These are phyloP conservation scores for Dolichoris vasculosae DNA, from an alignment of 1,140 invertebrate genomes.

Conservation along the genomic window DNA sequence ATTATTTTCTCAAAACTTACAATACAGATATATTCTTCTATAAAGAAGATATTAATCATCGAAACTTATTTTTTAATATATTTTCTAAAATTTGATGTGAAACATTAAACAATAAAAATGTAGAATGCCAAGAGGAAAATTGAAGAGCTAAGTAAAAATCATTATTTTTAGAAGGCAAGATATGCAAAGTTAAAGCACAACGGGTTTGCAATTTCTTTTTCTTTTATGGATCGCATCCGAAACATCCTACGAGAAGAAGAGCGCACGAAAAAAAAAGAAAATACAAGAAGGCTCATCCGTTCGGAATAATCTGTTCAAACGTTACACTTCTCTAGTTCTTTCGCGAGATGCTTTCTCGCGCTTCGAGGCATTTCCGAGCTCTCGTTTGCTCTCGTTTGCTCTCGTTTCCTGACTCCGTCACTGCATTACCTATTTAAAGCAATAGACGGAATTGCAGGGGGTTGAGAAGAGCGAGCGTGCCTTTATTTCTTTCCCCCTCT, in stretches of 20 bases:
- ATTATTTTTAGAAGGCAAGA: background rate
- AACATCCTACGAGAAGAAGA: background rate
- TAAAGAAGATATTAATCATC: too few relatives aligned
- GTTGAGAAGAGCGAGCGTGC: constrained; percentile 22
- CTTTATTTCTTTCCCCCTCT: background rate
- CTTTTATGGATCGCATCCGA: background rate
- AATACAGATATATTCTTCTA: too few relatives aligned
- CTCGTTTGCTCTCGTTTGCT: background rate
- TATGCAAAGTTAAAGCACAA: background rate
- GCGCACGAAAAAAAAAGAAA: constrained; percentile 5
- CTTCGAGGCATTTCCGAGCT: constrained; percentile 4
- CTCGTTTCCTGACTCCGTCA: background rate
- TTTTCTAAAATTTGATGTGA: too few relatives aligned
- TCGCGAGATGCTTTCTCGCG: background rate
- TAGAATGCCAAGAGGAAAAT: too few relatives aligned
- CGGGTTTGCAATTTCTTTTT: background rate
- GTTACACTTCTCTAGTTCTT: background rate
- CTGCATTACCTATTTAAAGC: constrained; percentile 24
- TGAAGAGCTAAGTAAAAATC: background rate
- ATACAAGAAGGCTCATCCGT: background rate
- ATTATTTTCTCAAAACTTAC: too few relatives aligned
- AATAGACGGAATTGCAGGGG: constrained; percentile 20
- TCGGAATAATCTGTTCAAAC: constrained; percentile 10
- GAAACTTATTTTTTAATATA: too few relatives aligned
- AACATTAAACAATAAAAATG: too few relatives aligned